These are phyloP conservation scores for Cantharis rufa DNA, from an alignment of 2,888 invertebrate species.

Conservation along the genomic window DNA sequence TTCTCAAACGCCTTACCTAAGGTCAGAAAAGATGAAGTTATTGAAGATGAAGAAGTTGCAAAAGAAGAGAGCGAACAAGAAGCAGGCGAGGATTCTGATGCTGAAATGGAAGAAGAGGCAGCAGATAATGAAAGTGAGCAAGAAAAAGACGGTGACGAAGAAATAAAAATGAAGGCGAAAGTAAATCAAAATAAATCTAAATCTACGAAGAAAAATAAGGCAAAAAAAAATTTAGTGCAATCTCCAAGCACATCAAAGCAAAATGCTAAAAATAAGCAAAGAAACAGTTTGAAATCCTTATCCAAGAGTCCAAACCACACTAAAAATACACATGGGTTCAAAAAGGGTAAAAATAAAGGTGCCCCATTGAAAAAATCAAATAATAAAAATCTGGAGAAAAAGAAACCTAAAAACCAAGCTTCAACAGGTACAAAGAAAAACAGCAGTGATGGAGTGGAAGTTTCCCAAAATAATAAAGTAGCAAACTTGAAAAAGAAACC, in stretches of 20 bases:
- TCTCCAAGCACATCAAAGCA: background rate
- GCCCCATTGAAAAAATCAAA: background rate
- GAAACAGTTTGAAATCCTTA: background rate
- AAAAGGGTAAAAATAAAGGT: background rate
- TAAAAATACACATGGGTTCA: background rate
- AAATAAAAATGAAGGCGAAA: constrained; percentile 22
- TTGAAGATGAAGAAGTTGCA: constrained; percentile 47
- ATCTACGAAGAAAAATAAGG: background rate
- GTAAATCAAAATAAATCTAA: constrained; percentile 14
- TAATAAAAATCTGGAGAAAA: background rate
- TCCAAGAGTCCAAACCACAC: background rate
- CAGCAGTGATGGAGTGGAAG: background rate
- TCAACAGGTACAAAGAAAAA: background rate
- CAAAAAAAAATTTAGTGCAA: background rate
- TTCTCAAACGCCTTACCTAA: constrained; percentile 76
- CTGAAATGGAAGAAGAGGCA: background rate
- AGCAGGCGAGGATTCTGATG: background rate
- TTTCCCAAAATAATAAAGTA: background rate
- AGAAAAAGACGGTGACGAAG: background rate
- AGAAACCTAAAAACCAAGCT: background rate
- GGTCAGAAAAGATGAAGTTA: constrained; percentile 37
- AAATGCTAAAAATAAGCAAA: background rate
- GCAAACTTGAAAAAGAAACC: background rate
- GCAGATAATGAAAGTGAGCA: background rate
- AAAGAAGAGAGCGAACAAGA: background rate